Base-by-base conservation (phyloP, 2,797 vertebrate species). In the Channallabes apus region DNA sequence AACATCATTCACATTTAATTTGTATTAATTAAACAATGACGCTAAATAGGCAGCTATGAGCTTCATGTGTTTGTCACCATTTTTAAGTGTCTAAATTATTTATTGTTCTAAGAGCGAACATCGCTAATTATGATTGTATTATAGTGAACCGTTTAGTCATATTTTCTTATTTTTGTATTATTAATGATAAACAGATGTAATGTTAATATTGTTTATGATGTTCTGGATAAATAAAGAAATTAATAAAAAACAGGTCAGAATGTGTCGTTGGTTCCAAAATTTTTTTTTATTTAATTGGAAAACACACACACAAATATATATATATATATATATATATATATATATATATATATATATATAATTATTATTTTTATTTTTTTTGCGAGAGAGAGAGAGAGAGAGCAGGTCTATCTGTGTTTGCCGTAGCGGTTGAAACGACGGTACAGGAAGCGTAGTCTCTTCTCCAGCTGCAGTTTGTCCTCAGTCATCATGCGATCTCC, bases 401-500 rank as follows among this genome's bases (percentile, higher is more conserved):
- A 51, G 17, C 24, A n/a, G 29, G 32, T 78, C 58, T 94, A 99
- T 83, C 97, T 95, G 86, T 96, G 93, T 93, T 98, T 97, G 38
- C 97, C 97, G 0, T 88, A 93, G n/a, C 97, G 96, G 92, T 99
- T 99, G 88, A 96, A 97, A 41, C 93, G 96, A 83, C 85, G 96
- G 92, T 99, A 99, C 86, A 99, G 94, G 91, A 93, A 98, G 3
- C 91, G 87, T 90, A 99, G 97, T 85, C 96, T 96, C 90, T 99
- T 99, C 56, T 94, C 95, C 85, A 99, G 92, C 35, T 95, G 96
- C 89, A 96, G 96, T 82, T 87, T 93, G 69, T 99, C 98, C 0
- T 95, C 91, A 0, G 82, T 68, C 92, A 97, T 97, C 98, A 99
- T 99, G 41, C 96, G 92, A 81, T 95, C 90, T 82, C 98, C 98